Conservation (phyloP, 2,888 invertebrate genomes). For the Nesidiocoris tenuis region DNA sequence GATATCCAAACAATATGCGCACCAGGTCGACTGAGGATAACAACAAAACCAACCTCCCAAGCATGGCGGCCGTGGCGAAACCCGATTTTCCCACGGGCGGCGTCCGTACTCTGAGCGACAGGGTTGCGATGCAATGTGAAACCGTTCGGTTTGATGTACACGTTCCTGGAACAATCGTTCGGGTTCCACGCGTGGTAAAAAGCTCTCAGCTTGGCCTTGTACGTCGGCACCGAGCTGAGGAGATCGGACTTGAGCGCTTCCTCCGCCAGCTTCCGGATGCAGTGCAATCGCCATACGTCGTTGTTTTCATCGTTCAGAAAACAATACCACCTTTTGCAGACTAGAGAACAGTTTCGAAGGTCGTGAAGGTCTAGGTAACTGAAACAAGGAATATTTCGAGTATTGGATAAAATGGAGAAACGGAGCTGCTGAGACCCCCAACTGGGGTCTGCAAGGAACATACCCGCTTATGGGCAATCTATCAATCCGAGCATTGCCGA, state of each 20-base stretch:
- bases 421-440: too few species aligned
- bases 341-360: constrained; percentile 82
- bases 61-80: constrained; percentile 90
- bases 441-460: too few species aligned
- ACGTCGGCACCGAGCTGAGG: constrained; percentile 81
- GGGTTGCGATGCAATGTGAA: constrained; percentile 98
- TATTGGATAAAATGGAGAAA: too few species aligned
- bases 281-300: constrained; percentile 92
- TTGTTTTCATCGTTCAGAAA: constrained; percentile 90
- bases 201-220: constrained; percentile 90
- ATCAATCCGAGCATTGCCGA: too few species aligned
- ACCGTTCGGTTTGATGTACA: constrained; percentile 94
- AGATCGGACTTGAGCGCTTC: constrained; percentile 88
- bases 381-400: constrained; percentile 86
- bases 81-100: constrained; percentile 84
- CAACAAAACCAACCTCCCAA: constrained; percentile 85
- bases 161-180: constrained; percentile 93
- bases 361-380: constrained; percentile 86
- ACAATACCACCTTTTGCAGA: constrained; percentile 90
- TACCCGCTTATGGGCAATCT: too few species aligned
- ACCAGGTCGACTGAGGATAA: too few species aligned
- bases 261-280: constrained; percentile 80
- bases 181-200: constrained; percentile 97
- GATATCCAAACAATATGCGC: too few species aligned
- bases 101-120: constrained; percentile 97